phyloP scores from a whole-genome alignment of 2,797 vertebrate species.

The Protonibea diacanthus region DNA sequence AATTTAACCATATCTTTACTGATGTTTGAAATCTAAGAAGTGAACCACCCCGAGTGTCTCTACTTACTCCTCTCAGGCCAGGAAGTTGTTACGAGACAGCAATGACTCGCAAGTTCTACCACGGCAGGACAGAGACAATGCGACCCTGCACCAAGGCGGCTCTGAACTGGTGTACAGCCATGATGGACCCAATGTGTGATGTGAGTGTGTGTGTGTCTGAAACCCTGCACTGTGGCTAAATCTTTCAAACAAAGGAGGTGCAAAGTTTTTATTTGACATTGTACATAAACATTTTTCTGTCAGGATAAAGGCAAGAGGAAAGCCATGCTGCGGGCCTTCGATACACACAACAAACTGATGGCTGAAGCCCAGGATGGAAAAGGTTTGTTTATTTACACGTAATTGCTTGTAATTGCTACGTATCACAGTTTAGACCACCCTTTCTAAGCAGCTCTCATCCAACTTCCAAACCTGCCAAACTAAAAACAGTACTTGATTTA shows the following conservation, averaged over 20 bases:
- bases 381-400: slow-evolving; percentile 80
- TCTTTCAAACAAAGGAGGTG: neutral
- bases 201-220: slow-evolving; percentile 78
- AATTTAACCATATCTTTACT: neutral
- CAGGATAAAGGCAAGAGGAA: slow-evolving; percentile 85
- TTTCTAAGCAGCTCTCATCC: no score
- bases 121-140: slow-evolving; percentile 96
- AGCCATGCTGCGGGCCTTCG: slow-evolving; percentile 89
- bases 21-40: neutral
- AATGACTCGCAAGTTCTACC: slow-evolving; percentile 93
- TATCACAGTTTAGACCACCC: no score
- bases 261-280: neutral
- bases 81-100: slow-evolving; percentile 97
- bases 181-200: slow-evolving; percentile 86
- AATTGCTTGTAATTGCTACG: no score
- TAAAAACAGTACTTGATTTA: no score
- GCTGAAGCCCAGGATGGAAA: slow-evolving; percentile 91
- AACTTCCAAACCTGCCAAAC: no score
- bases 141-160: slow-evolving; percentile 92
- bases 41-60: neutral
- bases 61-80: slow-evolving; percentile 79
- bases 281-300: slow-evolving; percentile 1
- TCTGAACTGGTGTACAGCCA: slow-evolving; percentile 90
- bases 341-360: slow-evolving; percentile 94
- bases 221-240: neutral